Conservation (phyloP, 2,113 vertebrate genomes). For the Carlito syrichta region DNA sequence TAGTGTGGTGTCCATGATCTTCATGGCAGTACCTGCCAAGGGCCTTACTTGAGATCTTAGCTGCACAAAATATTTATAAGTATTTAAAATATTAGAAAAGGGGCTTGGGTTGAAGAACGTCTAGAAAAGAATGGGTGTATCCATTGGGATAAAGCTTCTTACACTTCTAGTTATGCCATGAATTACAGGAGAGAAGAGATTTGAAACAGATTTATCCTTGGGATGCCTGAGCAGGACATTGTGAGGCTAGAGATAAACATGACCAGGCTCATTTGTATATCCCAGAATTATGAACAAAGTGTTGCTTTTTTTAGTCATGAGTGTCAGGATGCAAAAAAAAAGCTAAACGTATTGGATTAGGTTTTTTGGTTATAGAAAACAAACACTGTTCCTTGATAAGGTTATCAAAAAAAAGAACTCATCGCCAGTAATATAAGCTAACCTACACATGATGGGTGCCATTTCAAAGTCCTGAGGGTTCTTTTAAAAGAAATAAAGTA, state of each 20-base stretch:
- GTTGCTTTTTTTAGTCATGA: background rate
- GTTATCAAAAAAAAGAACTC: background rate
- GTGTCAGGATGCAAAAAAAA: background rate
- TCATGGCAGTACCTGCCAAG: background rate
- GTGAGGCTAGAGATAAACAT: background rate
- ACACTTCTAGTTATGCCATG: background rate
- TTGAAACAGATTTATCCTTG: background rate
- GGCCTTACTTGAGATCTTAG: background rate
- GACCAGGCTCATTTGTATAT: too few relatives aligned
- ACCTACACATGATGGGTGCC: background rate
- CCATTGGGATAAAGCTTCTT: background rate
- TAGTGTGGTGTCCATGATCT: background rate
- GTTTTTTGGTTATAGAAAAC: background rate
- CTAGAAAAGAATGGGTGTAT: background rate
- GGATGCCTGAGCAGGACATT: background rate
- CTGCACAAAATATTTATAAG: background rate
- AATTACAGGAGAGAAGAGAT: background rate
- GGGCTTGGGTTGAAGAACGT: background rate
- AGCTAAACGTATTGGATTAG: background rate
- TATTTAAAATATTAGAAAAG: background rate
- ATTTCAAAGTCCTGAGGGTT: background rate
- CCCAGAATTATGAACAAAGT: background rate
- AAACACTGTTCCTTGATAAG: background rate
- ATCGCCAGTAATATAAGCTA: background rate
- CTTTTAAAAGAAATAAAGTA: background rate